A percentile compares a stretch with the other conserved stretches of the same genome.
phyloP scores from a whole-genome alignment of 2,797 vertebrate genomes.

The Catharus ustulatus region DNA sequence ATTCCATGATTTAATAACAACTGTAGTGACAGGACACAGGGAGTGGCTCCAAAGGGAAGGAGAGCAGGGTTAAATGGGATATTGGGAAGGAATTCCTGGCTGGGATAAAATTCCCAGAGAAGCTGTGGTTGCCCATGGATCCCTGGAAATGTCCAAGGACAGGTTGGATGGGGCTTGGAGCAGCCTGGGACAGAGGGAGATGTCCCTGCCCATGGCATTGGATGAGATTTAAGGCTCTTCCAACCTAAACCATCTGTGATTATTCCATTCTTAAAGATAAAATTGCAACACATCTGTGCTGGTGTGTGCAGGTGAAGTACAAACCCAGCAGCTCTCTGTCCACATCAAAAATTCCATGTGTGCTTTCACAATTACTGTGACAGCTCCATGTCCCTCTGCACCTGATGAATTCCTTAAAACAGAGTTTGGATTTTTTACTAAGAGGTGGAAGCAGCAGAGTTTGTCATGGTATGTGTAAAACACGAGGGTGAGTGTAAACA shows the following conservation, averaged over 20 bases:
- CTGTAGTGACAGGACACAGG: background rate
- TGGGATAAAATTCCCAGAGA: background rate
- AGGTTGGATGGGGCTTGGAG: fast-evolving
- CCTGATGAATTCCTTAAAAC: background rate
- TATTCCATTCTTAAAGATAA: background rate
- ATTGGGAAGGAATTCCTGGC: background rate
- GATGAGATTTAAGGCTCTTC: background rate
- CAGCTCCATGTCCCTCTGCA: background rate
- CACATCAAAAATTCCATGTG: background rate
- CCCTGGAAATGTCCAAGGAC: background rate
- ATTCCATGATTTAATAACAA: background rate
- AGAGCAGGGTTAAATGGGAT: too few species aligned
- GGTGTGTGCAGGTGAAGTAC: background rate
- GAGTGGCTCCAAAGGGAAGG: background rate
- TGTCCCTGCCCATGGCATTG: background rate
- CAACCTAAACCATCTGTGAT: background rate
- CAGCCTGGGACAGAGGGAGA: fast-evolving
- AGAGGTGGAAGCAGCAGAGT: background rate
- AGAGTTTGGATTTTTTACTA: background rate
- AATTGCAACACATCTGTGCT: background rate
- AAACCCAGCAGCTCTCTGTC: background rate
- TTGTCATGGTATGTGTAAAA: background rate
- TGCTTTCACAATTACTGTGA: background rate
- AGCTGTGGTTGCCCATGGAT: background rate
- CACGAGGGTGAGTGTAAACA: background rate